Evolutionary conservation across 2,888 invertebrate genomes (phyloP).

Genomic region (Callinectes sapidus): DNA sequence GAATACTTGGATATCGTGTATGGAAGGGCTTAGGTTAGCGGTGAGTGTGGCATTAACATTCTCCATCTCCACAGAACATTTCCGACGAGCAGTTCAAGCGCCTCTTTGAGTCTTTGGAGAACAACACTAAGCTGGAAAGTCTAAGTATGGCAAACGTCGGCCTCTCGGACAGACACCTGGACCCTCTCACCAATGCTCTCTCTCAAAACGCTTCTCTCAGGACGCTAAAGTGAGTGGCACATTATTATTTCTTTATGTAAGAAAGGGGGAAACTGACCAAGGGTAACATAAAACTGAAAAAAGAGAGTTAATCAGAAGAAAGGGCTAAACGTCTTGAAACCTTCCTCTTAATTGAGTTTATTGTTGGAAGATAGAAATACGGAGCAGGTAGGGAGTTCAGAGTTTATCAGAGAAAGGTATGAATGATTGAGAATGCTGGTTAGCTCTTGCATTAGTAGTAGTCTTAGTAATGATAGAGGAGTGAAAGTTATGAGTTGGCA

Average conservation of each 20-base stretch:
- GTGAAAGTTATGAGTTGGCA: neutral
- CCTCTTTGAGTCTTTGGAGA: constrained; percentile 90
- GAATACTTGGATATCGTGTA: neutral
- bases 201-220: constrained; percentile 86
- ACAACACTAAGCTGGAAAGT: constrained; percentile 93
- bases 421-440: no score
- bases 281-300: no score
- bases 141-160: constrained; percentile 95
- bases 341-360: no score
- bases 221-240: constrained; percentile 82
- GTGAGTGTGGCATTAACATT: neutral
- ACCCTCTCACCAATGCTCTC: constrained; percentile 76
- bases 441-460: neutral
- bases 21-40: no score
- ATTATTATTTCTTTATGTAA: no score
- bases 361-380: no score
- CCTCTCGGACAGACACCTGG: constrained; percentile 90
- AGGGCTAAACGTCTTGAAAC: no score
- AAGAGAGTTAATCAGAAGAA: no score
- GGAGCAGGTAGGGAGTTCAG: no score
- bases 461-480: neutral
- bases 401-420: no score
- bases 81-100: constrained; percentile 95
- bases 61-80: constrained; percentile 86
- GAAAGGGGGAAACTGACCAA: no score